Base-by-base conservation (phyloP, 2,797 vertebrate species). In the Enteromius viviparus region DNA sequence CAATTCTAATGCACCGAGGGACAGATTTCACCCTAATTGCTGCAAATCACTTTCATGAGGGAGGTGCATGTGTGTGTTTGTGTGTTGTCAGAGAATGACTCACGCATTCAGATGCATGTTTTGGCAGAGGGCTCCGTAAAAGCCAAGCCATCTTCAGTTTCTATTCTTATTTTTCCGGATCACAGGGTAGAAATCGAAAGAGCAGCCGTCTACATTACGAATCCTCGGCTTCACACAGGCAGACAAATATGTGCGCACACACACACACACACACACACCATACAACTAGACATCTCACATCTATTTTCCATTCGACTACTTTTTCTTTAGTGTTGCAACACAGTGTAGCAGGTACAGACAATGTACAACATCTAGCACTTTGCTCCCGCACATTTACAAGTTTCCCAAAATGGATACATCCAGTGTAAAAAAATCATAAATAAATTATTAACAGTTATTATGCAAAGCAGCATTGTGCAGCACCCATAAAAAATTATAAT, bases 71-170 rank as follows among this genome's bases (percentile, higher is more conserved):
- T 26, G 76, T 49, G 14, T 72, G 9, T 69, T 62, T 80, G 53
- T 51, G 79, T 83, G 64, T 23, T 68, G 47, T 77, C 32, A 66
- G 26, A 74, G 70, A 53, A 85, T 90, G 89, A 90, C 85, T 92
- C 26, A 26, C 26, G 26, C 91, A 92, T 88, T 87, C 84, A 91
- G 81, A 87, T 86, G 87, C 88, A 78, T 76, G 87, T 74, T 90
- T 91, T 92, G 92, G 89, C 89, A 89, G 85, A 80, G 89, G 81
- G 82, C 84, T 86, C 88, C 89, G 90, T 83, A 88, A 88, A 90
- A 89, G 79, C 75, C 70, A 81, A 74, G 42, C 42, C 75, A 49
- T 83, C 40, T 83, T 77, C 65, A 49, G 65, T 70, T 71, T 83
- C 65, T 83, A 83, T 77, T 83, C 81, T 70, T 83, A 77, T 83